A percentile compares a stretch with the other conserved stretches of the same genome.
Evolutionary conservation across 2,888 invertebrate genomes (phyloP).

Genomic region (Drosophila bunnanda): DNA sequence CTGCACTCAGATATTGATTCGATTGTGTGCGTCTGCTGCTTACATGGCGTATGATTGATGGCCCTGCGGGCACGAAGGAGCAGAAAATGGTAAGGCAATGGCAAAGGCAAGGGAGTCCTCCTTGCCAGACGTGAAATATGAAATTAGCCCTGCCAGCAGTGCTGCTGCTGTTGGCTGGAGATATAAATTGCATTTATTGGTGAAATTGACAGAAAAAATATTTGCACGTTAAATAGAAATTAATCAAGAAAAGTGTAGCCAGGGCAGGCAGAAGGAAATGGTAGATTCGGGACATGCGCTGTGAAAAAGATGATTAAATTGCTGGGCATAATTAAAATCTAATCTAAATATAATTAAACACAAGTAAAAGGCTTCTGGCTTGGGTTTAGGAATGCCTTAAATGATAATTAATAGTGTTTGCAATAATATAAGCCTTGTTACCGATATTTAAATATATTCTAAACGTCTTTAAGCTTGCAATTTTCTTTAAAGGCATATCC

Average conservation of each 20-base stretch:
- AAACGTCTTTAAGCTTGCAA: too few species aligned
- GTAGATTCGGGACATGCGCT: too few species aligned
- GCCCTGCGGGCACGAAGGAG: constrained; percentile 62
- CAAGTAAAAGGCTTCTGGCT: neutral
- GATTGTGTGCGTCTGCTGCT: constrained; percentile 49
- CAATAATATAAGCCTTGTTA: neutral
- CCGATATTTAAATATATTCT: neutral
- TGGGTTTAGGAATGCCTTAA: neutral
- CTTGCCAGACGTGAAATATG: constrained; percentile 59
- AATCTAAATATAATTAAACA: neutral
- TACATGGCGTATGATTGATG: constrained; percentile 80
- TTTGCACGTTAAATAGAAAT: constrained; percentile 75
- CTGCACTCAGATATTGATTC: constrained; percentile 35
- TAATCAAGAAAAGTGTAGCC: constrained; percentile 47
- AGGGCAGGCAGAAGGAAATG: neutral
- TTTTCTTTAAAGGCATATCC: too few species aligned
- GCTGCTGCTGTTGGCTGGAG: constrained; percentile 34
- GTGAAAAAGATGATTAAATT: neutral
- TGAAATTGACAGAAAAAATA: constrained; percentile 72
- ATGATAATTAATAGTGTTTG: neutral
- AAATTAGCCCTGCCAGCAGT: constrained; percentile 59
- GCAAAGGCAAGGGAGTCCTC: constrained; percentile 10
- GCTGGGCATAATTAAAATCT: neutral
- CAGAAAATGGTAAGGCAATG: neutral
- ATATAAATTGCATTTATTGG: constrained; percentile 70